A percentile compares a stretch with the other conserved stretches of the same genome.
Conservation (phyloP, 2,888 invertebrate species). For the Thymelicus lineola region DNA sequence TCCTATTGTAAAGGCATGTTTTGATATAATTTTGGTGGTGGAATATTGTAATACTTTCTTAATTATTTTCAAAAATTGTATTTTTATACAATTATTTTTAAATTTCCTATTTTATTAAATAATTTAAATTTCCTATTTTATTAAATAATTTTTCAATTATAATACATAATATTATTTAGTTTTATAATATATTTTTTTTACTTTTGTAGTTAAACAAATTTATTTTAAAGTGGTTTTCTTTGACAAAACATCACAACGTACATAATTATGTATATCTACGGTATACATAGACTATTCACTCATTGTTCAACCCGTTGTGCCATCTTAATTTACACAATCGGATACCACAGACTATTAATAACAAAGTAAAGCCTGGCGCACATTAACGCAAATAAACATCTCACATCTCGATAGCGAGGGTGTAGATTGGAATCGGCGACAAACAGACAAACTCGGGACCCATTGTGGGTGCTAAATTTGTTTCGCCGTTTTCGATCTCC, state of each 20-base stretch:
- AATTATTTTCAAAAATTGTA: too few relatives aligned
- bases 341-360: slow-evolving; percentile 33
- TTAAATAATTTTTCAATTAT: too few relatives aligned
- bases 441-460: slow-evolving; percentile 73
- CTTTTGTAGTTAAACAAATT: not conserved
- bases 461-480: slow-evolving; percentile 83
- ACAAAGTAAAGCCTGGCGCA: slow-evolving; percentile 42
- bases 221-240: not conserved
- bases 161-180: too few relatives aligned
- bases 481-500: slow-evolving; percentile 80
- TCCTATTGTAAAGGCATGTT: slow-evolving; percentile 7
- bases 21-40: too few relatives aligned
- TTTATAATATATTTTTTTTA: too few relatives aligned
- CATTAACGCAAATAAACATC: slow-evolving; percentile 65
- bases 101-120: too few relatives aligned
- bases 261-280: too few relatives aligned
- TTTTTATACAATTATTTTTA: too few relatives aligned
- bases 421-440: slow-evolving; percentile 73
- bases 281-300: not conserved
- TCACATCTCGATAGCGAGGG: slow-evolving; percentile 70
- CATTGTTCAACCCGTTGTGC: not conserved
- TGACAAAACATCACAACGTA: not conserved
- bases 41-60: too few relatives aligned
- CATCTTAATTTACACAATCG: slow-evolving; percentile 21
- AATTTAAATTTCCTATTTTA: too few relatives aligned